phyloP scores from a whole-genome alignment of 2,113 vertebrate species.

The Myotis lucifugus region DNA sequence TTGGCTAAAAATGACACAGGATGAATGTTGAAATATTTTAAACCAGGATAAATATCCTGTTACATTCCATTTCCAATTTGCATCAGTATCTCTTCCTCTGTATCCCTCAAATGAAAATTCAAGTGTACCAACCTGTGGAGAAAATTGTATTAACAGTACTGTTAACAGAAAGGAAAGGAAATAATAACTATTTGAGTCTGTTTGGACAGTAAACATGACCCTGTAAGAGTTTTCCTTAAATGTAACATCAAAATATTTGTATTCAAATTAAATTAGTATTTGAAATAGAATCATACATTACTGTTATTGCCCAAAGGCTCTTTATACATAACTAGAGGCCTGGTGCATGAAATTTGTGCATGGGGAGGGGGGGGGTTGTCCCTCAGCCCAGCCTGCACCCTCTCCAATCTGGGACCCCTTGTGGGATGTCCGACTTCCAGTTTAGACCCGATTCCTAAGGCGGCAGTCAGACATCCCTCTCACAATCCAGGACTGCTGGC shows the following conservation, averaged over 20 bases:
- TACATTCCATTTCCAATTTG: constrained; percentile 56
- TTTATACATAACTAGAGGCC: not conserved
- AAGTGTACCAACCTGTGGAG: not conserved
- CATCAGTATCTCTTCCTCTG: not conserved
- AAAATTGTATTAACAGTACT: constrained; percentile 33
- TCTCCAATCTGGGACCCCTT: no score
- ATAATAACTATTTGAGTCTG: not conserved
- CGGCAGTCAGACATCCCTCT: no score
- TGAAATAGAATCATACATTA: not conserved
- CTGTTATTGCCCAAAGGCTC: not conserved
- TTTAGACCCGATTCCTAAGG: no score
- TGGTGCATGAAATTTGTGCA: no score
- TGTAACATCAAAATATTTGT: not conserved
- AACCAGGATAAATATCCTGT: constrained; percentile 40
- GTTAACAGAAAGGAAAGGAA: not conserved
- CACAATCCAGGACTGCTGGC: no score
- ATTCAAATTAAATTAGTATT: not conserved
- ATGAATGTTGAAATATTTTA: constrained; percentile 57
- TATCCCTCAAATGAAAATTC: constrained; percentile 54
- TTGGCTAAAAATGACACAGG: constrained; percentile 46
- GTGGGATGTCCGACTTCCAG: accelerated
- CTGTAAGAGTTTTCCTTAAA: not conserved
- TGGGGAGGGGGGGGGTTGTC: no score
- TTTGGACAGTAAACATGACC: not conserved
- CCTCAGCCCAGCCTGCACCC: no score